A percentile compares a stretch with the other conserved stretches of the same genome.
These are phyloP conservation scores for Acleris sparsana DNA, from an alignment of 2,888 invertebrate genomes.

Conservation along the genomic window DNA sequence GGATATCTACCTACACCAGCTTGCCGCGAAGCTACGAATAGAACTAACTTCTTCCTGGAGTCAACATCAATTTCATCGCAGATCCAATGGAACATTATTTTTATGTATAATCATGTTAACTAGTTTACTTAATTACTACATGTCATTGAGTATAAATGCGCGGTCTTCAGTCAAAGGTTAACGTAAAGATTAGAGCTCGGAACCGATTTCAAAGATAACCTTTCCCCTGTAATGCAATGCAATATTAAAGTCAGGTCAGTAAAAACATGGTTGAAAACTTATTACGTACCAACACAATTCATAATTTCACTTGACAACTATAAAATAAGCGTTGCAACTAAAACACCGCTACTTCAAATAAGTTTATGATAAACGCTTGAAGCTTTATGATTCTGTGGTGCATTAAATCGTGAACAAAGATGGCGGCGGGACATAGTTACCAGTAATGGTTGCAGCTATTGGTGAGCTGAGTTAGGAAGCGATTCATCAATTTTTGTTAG, in stretches of 20 bases:
- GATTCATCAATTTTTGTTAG: slow-evolving; percentile 67
- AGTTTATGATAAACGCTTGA: slow-evolving; percentile 39
- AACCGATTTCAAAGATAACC: too few relatives aligned
- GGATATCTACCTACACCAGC: slow-evolving; percentile 56
- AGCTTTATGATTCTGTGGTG: slow-evolving; percentile 49
- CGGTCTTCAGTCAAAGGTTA: too few relatives aligned
- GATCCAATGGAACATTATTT: too few relatives aligned
- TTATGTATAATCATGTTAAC: too few relatives aligned
- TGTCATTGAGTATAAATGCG: too few relatives aligned
- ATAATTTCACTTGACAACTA: background rate
- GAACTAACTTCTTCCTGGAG: slow-evolving; percentile 15
- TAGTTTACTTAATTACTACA: too few relatives aligned
- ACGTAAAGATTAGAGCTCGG: too few relatives aligned
- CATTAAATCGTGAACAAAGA: slow-evolving; percentile 66
- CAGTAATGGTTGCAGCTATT: slow-evolving; percentile 53
- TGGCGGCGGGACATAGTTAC: slow-evolving; percentile 69
- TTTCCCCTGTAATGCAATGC: too few relatives aligned
- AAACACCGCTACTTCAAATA: slow-evolving; percentile 26
- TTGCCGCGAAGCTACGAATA: slow-evolving; percentile 61
- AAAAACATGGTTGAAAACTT: too few relatives aligned
- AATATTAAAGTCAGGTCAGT: too few relatives aligned
- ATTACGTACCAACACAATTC: background rate
- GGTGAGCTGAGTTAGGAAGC: slow-evolving; percentile 44
- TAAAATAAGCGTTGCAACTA: slow-evolving; percentile 8
- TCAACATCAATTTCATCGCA: background rate